Conservation (phyloP, 2,888 invertebrate species). For the Torymus aiolomorphi region DNA sequence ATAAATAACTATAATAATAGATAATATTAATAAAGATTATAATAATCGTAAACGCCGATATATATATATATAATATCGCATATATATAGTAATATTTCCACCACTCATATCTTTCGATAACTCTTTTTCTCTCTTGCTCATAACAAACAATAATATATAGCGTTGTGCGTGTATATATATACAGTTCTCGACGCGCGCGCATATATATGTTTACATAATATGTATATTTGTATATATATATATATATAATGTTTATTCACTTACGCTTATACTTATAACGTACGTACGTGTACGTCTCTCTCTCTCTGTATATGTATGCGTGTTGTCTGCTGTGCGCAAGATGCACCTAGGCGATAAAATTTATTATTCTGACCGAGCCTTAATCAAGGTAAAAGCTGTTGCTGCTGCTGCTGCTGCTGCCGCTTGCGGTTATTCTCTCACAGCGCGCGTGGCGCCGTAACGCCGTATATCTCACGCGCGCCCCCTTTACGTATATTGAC, state of each 20-base stretch:
- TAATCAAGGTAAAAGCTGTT: constrained; percentile 34
- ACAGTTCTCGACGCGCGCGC: constrained; percentile 10
- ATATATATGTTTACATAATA: constrained; percentile 11
- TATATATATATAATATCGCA: background rate
- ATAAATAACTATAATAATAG: constrained; percentile 8
- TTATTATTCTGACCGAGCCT: constrained; percentile 55
- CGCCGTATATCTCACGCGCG: constrained; percentile 7
- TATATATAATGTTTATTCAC: background rate
- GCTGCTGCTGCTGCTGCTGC: constrained; percentile 4
- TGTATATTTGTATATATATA: constrained; percentile 5
- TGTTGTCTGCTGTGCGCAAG: constrained; percentile 3
- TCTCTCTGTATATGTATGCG: too few relatives aligned
- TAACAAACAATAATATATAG: constrained; percentile 25
- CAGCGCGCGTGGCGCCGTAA: background rate
- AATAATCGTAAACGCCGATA: constrained; percentile 7
- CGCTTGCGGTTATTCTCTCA: background rate
- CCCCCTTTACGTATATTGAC: constrained; percentile 35
- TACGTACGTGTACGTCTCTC: too few relatives aligned
- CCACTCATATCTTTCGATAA: background rate
- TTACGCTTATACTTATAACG: too few relatives aligned
- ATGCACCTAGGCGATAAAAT: constrained; percentile 45
- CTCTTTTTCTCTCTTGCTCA: background rate
- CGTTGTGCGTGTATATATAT: constrained; percentile 7
- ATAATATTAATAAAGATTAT: background rate
- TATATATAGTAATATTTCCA: constrained; percentile 8